Percentiles rank a stretch among this genome's conserved stretches.
Evolutionary conservation across 1,140 invertebrate genomes (phyloP).

Genomic region (Zaprionus camerounensis): DNA sequence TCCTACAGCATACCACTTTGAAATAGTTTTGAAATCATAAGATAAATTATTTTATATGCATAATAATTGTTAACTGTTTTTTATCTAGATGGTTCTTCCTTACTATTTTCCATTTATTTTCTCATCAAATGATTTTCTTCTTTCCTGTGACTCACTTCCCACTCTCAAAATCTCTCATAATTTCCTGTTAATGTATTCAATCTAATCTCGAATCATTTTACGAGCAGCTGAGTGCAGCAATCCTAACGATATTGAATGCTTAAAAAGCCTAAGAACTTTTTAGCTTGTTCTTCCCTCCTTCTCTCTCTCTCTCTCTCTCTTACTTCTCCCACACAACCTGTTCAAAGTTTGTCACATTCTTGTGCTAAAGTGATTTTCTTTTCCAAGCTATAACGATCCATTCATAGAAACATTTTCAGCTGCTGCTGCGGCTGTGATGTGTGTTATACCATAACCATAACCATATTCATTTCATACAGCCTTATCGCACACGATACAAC

Average conservation of each 20-base stretch:
- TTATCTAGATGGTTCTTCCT: not conserved
- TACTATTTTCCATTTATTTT: not conserved
- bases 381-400: conserved; percentile 45
- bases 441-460: conserved; percentile 46
- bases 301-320: not conserved
- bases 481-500: conserved; percentile 33
- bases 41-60: not conserved
- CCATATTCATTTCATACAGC: conserved; percentile 41
- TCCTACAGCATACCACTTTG: too few species aligned
- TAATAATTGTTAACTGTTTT: not conserved
- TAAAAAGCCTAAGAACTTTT: not conserved
- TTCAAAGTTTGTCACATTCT: conserved; percentile 11
- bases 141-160: not conserved
- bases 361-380: conserved; percentile 22
- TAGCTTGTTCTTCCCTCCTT: not conserved
- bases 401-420: conserved; percentile 48
- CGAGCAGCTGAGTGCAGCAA: conserved; percentile 2
- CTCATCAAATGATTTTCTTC: not conserved
- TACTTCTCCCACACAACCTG: conserved; percentile 7
- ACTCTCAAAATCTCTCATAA: not conserved
- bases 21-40: not conserved
- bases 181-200: conserved; percentile 7
- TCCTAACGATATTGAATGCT: not conserved
- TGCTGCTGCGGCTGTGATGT: conserved; percentile 20
- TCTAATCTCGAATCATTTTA: conserved; percentile 4